phyloP scores from a whole-genome alignment of 2,888 invertebrate species.

The Eupithecia insigniata region DNA sequence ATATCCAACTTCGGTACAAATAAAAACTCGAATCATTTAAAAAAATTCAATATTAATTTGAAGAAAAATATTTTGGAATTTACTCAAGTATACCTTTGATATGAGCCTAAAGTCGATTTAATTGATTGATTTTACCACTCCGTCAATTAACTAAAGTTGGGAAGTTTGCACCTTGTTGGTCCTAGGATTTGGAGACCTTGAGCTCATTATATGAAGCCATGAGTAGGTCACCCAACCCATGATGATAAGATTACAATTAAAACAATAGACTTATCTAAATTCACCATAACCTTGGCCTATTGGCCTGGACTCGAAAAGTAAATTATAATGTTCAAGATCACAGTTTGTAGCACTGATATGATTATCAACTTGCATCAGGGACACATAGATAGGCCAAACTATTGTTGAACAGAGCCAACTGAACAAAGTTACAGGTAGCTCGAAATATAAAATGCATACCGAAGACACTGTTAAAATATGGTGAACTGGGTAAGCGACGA shows the following conservation, averaged over 20 bases:
- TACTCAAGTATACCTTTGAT: no score
- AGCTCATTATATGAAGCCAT: constrained; percentile 3
- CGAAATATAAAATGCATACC: neutral
- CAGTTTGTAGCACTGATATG: neutral
- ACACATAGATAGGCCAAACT: neutral
- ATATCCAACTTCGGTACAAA: no score
- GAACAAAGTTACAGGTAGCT: neutral
- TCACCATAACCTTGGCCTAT: constrained; percentile 19
- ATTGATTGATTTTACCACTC: no score
- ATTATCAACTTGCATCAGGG: neutral
- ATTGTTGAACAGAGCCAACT: neutral
- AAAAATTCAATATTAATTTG: no score
- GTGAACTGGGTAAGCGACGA: no score
- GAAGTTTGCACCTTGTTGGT: neutral
- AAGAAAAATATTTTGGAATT: no score
- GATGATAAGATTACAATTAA: constrained; percentile 30
- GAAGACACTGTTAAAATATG: neutral
- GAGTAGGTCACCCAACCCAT: constrained; percentile 10
- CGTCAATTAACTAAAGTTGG: no score
- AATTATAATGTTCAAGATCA: constrained; percentile 3
- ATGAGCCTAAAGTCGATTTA: no score
- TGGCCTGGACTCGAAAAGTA: constrained; percentile 7
- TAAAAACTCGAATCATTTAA: no score
- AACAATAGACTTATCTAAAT: constrained; percentile 14
- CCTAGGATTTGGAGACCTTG: constrained; percentile 21